Evolutionary conservation across 2,797 vertebrate genomes (phyloP), one percentile per base, ranked within the genome.

Genomic region (Amblyopsis hoosieri): DNA sequence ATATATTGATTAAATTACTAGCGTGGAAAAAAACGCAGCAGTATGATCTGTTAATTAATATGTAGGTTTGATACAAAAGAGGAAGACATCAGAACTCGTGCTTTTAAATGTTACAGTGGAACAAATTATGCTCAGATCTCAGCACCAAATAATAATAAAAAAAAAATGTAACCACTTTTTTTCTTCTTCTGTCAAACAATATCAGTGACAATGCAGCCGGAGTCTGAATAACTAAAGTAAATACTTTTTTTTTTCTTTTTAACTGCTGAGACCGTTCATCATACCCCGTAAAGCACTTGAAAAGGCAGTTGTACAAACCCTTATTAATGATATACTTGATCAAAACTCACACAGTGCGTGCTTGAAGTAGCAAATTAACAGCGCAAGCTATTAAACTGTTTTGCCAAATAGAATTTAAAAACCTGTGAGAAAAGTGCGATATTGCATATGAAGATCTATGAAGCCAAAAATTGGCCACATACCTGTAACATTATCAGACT

Each of bases 381-480:
- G 88, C 87, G 90, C 85, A 88, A 83, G 83, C 87, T 78, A 68
- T 89, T 79, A 87, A 79, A 83, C 90, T 75, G 83, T 76, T 82
- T 83, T 85, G 79, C 88, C 79, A 84, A 85, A 81, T 69, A 58
- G 65, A 68, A 63, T 83, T 64, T 63, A 74, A 75, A 75, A 88
- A 90, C 86, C 84, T 86, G 79, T 75, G 85, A 87, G 86, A 83
- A 85, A 92, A 93, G 92, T 92, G 92, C 90, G 85, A 79, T 89
- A 89, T 92, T 93, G 91, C 91, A 92, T 93, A 90, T 82, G 89
- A 89, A 84, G 80, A 83, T 90, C 74, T 90, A 87, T 89, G 68
- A 81, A 68, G 74, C 78, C 45, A 19, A 23, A 9, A 10, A 57
- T 53, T 67, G 76, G 69, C 60, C 46, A 37, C 71, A 85, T 63